Base-by-base conservation (phyloP, 2,888 invertebrate species). In the Cerastis leucographa region DNA sequence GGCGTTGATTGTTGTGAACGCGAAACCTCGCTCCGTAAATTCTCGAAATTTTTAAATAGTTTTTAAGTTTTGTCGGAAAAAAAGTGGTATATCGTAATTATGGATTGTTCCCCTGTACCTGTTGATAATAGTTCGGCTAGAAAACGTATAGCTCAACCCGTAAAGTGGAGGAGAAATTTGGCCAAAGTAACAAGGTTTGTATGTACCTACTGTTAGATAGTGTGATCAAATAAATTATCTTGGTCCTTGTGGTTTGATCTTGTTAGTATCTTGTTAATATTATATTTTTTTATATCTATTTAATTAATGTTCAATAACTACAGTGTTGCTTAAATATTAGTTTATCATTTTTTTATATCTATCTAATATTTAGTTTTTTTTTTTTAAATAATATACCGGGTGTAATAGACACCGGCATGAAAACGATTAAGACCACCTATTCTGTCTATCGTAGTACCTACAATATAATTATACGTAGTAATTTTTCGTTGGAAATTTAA, bases 161-260 rank as follows among this genome's bases (percentile, higher is more conserved):
- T 42, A 40, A 65, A 65, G n/a, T 65, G 64, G 64, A n/a, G 0
- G 64, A 65, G 64, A 65, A 65, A 69, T 65, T n/a, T 65, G 64
- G 64, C 64, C 64, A 65, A 65, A 65, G 42, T 65, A n/a, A 17
- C 22, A 44, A 42, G 62, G 40, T 64, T 44, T 56, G 66, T 44
- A 54, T 44, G 54, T 25, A 64, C 66, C 54, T 59, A 62, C 51
- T 56, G 42, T 66, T 46, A 40, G 56, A 46, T 51, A 29, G 19
- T 56, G 35, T 66, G 56, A 66, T 66, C 64, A 44, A 44, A 71
- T 44, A 65, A 35, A 66, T 65, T 54, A 51, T 73, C 35, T 35
- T 62, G 64, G 64, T 73, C 51, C 54, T 46, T 62, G 64, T 72
- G 64, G 72, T 62, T 62, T 62, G 35, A 62, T 62, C 62, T 62